Evolutionary conservation across 1,140 invertebrate species (phyloP).

Genomic region (Aphelinus atriplicis): DNA sequence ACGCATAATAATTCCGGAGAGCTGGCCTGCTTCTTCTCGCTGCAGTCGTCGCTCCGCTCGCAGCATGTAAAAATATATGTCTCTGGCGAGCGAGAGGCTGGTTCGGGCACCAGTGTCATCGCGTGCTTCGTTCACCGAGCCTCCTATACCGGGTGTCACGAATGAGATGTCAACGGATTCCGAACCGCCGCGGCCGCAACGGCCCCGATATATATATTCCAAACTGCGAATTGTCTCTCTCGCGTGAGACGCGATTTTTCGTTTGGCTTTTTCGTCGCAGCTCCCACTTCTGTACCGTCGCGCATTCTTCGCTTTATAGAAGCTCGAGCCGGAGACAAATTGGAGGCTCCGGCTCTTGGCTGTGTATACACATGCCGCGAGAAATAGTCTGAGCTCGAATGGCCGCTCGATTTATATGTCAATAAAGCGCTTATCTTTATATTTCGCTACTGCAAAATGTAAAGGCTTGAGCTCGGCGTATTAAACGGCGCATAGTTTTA

Average conservation of each 20-base stretch:
- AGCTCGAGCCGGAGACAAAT: too few species aligned
- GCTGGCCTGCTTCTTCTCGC: background rate
- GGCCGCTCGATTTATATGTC: too few species aligned
- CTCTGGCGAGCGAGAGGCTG: background rate
- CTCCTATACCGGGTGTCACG: constrained; percentile 33
- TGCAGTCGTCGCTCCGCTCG: constrained; percentile 6
- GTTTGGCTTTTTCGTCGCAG: background rate
- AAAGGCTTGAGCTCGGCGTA: too few species aligned
- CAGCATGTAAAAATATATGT: background rate
- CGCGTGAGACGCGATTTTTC: too few species aligned
- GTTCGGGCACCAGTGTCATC: constrained; percentile 44
- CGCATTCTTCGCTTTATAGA: background rate
- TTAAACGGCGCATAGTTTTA: too few species aligned
- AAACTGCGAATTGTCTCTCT: too few species aligned
- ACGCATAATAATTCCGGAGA: background rate
- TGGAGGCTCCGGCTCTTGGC: too few species aligned
- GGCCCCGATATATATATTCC: background rate
- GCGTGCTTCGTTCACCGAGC: constrained; percentile 38
- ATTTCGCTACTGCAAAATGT: too few species aligned
- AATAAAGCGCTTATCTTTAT: too few species aligned
- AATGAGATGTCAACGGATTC: constrained; percentile 20
- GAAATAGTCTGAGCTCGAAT: too few species aligned
- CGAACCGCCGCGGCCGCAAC: constrained; percentile 1
- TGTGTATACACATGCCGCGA: too few species aligned
- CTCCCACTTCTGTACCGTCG: background rate